A percentile compares a stretch with the other conserved stretches of the same genome.
Conservation (phyloP, 2,888 invertebrate genomes). For the Nemurella pictetii region DNA sequence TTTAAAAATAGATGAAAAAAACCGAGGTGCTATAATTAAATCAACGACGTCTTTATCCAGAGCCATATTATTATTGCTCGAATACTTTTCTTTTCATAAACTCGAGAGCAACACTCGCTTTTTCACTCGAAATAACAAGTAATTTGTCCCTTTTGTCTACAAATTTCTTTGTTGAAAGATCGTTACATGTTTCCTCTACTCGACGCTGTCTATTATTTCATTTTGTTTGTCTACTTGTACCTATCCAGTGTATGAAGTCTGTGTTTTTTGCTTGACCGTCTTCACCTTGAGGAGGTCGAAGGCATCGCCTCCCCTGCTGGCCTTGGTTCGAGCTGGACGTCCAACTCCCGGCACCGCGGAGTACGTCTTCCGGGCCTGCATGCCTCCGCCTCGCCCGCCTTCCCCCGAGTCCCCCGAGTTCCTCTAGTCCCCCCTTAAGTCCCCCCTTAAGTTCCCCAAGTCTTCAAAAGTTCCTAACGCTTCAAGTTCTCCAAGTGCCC, state of each 20-base stretch:
- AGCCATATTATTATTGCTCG: not conserved
- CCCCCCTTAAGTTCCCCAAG: too few species aligned
- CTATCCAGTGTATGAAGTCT: constrained; percentile 9
- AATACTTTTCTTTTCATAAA: not conserved
- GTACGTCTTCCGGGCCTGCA: constrained; percentile 35
- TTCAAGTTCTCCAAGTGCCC: too few species aligned
- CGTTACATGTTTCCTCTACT: constrained; percentile 1
- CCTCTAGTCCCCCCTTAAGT: not conserved
- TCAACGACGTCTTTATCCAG: not conserved
- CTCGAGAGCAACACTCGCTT: not conserved
- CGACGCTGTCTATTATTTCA: not conserved
- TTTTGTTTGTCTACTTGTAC: not conserved
- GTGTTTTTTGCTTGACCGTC: constrained; percentile 33
- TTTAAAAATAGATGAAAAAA: not conserved
- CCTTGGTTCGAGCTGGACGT: constrained; percentile 35
- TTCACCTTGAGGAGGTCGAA: constrained; percentile 39
- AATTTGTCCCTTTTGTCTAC: constrained; percentile 23
- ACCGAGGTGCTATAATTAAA: not conserved
- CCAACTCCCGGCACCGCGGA: not conserved
- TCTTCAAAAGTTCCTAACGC: too few species aligned
- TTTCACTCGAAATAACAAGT: constrained; percentile 10
- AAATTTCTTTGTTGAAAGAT: constrained; percentile 1
- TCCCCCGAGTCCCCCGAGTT: not conserved
- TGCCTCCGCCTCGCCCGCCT: not conserved
- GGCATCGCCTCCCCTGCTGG: constrained; percentile 29